Percentiles rank a stretch among this genome's conserved stretches.
These are phyloP conservation scores for Tragelaphus scriptus DNA, from an alignment of 2,113 vertebrate species.

Conservation along the genomic window DNA sequence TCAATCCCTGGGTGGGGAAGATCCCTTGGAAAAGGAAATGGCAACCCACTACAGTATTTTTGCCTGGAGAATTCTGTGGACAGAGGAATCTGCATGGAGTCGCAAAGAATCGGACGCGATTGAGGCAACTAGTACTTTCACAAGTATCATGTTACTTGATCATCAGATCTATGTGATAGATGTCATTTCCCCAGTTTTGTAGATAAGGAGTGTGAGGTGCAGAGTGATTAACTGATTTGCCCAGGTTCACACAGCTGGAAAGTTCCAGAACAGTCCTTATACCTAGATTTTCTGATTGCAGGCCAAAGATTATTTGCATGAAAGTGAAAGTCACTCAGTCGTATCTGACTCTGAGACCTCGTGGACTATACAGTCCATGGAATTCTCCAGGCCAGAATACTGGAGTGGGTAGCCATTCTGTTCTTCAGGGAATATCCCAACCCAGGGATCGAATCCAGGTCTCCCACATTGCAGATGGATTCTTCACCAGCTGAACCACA, in stretches of 20 bases:
- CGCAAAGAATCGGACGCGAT: neutral
- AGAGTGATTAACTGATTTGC: neutral
- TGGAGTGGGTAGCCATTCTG: neutral
- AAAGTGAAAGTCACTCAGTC: neutral
- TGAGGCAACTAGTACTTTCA: neutral
- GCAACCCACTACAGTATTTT: neutral
- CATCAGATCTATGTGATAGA: neutral
- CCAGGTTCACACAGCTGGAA: neutral
- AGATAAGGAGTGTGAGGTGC: neutral
- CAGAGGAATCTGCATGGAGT: neutral
- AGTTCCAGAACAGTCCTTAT: neutral
- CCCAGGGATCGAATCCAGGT: neutral
- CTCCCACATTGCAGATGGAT: neutral
- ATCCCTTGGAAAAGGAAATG: neutral
- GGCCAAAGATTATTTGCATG: neutral
- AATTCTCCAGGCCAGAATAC: neutral
- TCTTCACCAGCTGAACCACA: neutral
- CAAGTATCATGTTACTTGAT: neutral
- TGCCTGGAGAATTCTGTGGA: neutral
- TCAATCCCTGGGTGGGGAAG: neutral
- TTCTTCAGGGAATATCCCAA: neutral
- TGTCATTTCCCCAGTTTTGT: neutral
- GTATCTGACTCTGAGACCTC: neutral
- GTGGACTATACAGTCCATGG: neutral
- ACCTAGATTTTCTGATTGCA: neutral